phyloP scores from a whole-genome alignment of 2,797 vertebrate species.

The Anguilla marmorata region DNA sequence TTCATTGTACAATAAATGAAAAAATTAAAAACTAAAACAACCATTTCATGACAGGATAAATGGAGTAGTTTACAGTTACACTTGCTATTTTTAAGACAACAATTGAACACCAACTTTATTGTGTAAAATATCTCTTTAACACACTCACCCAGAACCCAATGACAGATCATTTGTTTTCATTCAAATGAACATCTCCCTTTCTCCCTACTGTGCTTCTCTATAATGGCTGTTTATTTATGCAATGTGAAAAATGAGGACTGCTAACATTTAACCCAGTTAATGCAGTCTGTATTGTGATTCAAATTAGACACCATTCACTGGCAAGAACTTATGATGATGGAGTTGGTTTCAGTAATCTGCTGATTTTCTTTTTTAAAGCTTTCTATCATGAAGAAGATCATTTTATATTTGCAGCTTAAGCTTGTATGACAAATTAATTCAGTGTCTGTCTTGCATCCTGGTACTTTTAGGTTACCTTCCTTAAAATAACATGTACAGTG shows the following conservation, averaged over 20 bases:
- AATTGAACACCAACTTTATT: constrained; percentile 23
- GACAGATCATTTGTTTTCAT: neutral
- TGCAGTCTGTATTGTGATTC: neutral
- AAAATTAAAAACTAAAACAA: no score
- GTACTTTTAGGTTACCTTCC: neutral
- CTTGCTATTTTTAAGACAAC: neutral
- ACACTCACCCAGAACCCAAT: constrained; percentile 1
- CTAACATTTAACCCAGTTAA: constrained; percentile 15
- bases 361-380: neutral
- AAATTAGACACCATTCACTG: neutral
- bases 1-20: no score
- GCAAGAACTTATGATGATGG: neutral
- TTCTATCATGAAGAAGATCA: neutral
- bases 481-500: constrained; percentile 1
- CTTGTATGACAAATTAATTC: neutral
- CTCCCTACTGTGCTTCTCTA: neutral
- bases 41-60: neutral
- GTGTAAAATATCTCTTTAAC: constrained; percentile 19
- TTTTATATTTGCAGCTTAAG: neutral
- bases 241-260: constrained; percentile 38
- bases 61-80: neutral
- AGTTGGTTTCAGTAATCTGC: neutral
- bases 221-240: constrained; percentile 7
- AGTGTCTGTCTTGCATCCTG: neutral
- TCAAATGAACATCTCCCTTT: neutral